These are phyloP conservation scores for Odontomyia ornata DNA, from an alignment of 2,888 invertebrate genomes.

Conservation along the genomic window DNA sequence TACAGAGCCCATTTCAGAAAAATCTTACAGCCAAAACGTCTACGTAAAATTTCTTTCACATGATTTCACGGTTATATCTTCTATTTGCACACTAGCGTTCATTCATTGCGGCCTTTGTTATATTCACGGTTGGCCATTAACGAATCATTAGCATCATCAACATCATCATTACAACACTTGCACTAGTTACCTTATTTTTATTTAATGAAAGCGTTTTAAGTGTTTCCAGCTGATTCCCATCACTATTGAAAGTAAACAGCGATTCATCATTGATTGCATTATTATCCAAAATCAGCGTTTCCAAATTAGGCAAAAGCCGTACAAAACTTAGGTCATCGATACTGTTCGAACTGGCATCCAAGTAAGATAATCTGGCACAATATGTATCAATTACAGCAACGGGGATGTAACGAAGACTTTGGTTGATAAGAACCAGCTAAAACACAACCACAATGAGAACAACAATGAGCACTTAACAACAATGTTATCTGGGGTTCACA, in stretches of 20 bases:
- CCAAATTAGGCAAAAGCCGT: slow-evolving; percentile 75
- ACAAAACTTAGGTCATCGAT: slow-evolving; percentile 76
- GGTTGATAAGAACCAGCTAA: slow-evolving; percentile 40
- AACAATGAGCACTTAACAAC: background rate
- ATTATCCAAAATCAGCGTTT: slow-evolving; percentile 88
- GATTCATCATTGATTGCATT: slow-evolving; percentile 81
- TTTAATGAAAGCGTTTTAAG: slow-evolving; percentile 86
- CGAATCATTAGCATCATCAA: too few relatives aligned
- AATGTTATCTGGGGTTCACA: slow-evolving; percentile 13
- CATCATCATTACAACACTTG: background rate
- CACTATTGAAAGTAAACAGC: slow-evolving; percentile 66
- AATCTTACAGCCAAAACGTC: too few relatives aligned
- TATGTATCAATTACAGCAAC: slow-evolving; percentile 24
- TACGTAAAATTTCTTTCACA: too few relatives aligned
- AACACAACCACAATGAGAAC: background rate
- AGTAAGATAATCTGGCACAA: slow-evolving; percentile 56
- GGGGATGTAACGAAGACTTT: slow-evolving; percentile 36
- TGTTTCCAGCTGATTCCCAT: slow-evolving; percentile 69
- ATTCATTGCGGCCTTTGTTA: too few relatives aligned
- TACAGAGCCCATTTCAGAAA: too few relatives aligned
- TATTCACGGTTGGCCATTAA: too few relatives aligned
- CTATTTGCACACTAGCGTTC: too few relatives aligned
- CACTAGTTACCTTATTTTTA: slow-evolving; percentile 80
- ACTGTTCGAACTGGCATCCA: slow-evolving; percentile 79
- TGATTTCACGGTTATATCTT: too few relatives aligned